Conservation (phyloP, 2,113 vertebrate genomes). For the Calypte anna region DNA sequence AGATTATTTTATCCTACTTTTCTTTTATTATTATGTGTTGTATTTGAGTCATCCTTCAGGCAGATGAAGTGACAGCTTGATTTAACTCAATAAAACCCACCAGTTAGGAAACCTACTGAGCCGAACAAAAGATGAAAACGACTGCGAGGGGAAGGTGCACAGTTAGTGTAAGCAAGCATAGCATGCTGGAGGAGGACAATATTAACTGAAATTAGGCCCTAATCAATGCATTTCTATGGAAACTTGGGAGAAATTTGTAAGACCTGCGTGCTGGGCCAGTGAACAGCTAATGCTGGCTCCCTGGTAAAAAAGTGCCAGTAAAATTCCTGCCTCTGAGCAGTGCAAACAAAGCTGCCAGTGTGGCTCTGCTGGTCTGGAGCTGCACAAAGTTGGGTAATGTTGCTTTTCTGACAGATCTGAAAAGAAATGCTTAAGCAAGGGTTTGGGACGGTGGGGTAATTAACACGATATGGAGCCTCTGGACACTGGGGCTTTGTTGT, state of each 20-base stretch:
- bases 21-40: conserved; percentile 99
- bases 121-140: conserved; percentile 86
- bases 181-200: conserved; percentile 81
- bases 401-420: not conserved
- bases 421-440: not conserved
- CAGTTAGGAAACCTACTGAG: conserved; percentile 97
- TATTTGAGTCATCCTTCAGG: conserved; percentile 98
- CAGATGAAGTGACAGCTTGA: conserved; percentile 99
- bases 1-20: conserved; percentile 99
- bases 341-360: not conserved
- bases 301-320: not conserved
- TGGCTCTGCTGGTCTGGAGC: not conserved
- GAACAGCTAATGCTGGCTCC: conserved; percentile 18
- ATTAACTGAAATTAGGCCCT: conserved; percentile 85
- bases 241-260: conserved; percentile 82
- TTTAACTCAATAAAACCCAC: conserved; percentile 99
- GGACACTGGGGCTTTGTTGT: not conserved
- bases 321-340: conserved; percentile 19
- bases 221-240: conserved; percentile 96
- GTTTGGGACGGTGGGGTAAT: not conserved
- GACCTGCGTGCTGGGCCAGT: conserved; percentile 49
- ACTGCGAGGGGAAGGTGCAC: conserved; percentile 79
- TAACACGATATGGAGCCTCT: not conserved
- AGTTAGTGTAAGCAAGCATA: conserved; percentile 77
- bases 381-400: not conserved